Evolutionary conservation across 1,140 invertebrate species (phyloP), one percentile per base, ranked within the genome.

Genomic region (Archivesica marissinica): DNA sequence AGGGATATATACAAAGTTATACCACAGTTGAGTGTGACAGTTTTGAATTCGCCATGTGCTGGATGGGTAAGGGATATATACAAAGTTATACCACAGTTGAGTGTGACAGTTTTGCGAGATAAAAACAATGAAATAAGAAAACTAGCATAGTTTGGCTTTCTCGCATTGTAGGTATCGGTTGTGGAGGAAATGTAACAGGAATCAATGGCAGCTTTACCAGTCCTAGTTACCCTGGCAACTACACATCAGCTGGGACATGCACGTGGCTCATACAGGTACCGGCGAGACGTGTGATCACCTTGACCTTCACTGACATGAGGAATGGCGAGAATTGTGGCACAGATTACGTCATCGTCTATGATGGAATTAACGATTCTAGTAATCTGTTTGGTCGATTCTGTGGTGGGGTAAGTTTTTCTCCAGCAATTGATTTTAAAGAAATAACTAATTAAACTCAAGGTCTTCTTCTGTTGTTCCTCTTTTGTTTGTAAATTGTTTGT

Each of bases 111-210:
- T n/a, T n/a, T n/a, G n/a, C n/a, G n/a, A n/a, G n/a, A n/a, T n/a
- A n/a, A n/a, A n/a, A n/a, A n/a, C n/a, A n/a, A n/a, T n/a, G n/a
- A n/a, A n/a, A n/a, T n/a, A n/a, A n/a, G n/a, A n/a, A n/a, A n/a
- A n/a, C n/a, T n/a, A n/a, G n/a, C n/a, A n/a, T n/a, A n/a, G n/a
- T n/a, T n/a, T n/a, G n/a, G n/a, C n/a, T n/a, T n/a, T n/a, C n/a
- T n/a, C n/a, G n/a, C n/a, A 23, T 28, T 50, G 15, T 76, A 91
- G 89, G 88, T 66, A 61, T 89, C 59, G 97, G 97, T 0, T 98
- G 97, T 94, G 97, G 97, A 9, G 97, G 97, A 0, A 94, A 94
- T 59, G 88, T 98, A 17, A 96, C 95, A 30, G 96, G 96, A 88
- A 96, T 95, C 56, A 94, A 95, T n/a, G 97, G 97, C 25, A 94